These are phyloP conservation scores for Prionchulus punctatus DNA, from an alignment of 2,888 invertebrate genomes.

Conservation along the genomic window DNA sequence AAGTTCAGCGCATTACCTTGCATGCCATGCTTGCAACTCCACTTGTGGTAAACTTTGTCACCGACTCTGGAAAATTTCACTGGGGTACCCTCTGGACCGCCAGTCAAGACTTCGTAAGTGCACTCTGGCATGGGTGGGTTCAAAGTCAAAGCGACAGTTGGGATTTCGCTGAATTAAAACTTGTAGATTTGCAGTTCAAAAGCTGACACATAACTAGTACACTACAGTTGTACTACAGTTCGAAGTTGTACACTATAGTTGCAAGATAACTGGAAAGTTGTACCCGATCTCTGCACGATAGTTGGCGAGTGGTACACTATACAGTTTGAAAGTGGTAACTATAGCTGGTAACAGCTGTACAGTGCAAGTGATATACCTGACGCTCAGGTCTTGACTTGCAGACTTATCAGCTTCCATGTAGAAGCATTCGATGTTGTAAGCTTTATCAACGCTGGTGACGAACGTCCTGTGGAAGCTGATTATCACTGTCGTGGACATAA, in stretches of 20 bases:
- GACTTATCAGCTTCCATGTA: slow-evolving; percentile 11
- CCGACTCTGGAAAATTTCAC: slow-evolving; percentile 7
- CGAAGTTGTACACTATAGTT: too few relatives aligned
- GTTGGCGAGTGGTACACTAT: too few relatives aligned
- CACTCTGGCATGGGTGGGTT: slow-evolving; percentile 14
- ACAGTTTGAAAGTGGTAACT: too few relatives aligned
- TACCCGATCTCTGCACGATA: too few relatives aligned
- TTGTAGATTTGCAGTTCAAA: too few relatives aligned
- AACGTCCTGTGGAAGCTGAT: slow-evolving; percentile 11
- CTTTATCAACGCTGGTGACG: slow-evolving; percentile 7
- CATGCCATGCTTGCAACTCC: slow-evolving; percentile 5
- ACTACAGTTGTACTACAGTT: too few relatives aligned
- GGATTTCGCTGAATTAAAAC: slow-evolving; percentile 5
- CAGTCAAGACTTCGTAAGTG: slow-evolving; percentile 6
- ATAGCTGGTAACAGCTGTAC: too few relatives aligned
- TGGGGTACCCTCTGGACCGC: slow-evolving; percentile 1
- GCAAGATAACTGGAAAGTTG: too few relatives aligned
- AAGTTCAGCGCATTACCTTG: background rate
- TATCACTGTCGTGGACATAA: slow-evolving; percentile 8
- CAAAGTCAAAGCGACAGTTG: background rate
- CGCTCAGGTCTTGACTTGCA: slow-evolving; percentile 5
- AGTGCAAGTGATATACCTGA: too few relatives aligned
- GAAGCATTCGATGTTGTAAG: slow-evolving; percentile 12
- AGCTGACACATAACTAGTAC: too few relatives aligned
- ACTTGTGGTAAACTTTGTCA: slow-evolving; percentile 9